phyloP scores from a whole-genome alignment of 2,888 invertebrate species.

The Argyresthia albistria region DNA sequence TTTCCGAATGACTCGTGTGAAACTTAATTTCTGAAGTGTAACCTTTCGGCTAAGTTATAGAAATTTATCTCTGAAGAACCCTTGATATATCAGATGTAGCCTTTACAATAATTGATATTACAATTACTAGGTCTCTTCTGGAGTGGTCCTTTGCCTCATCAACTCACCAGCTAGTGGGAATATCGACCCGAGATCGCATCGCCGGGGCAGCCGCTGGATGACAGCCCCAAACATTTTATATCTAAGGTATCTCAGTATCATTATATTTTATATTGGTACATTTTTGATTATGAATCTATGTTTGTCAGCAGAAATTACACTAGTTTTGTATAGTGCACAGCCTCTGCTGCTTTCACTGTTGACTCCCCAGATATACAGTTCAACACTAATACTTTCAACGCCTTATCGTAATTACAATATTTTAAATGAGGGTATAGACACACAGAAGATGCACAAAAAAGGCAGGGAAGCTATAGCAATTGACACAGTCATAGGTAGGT shows the following conservation, averaged over 20 bases:
- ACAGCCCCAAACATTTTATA: constrained; percentile 13
- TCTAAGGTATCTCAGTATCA: constrained; percentile 59
- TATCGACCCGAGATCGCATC: not conserved
- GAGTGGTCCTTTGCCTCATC: too few relatives aligned
- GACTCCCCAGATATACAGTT: constrained; percentile 47
- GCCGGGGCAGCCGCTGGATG: not conserved
- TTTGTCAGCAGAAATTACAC: constrained; percentile 73
- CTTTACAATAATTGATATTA: too few relatives aligned
- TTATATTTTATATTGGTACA: constrained; percentile 77
- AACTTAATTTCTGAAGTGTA: too few relatives aligned
- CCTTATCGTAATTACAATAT: constrained; percentile 48
- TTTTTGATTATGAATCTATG: constrained; percentile 78
- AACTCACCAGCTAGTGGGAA: not conserved
- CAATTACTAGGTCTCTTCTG: too few relatives aligned
- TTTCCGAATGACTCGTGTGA: too few relatives aligned
- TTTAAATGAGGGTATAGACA: constrained; percentile 43
- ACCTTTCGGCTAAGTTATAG: too few relatives aligned
- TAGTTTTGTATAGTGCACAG: constrained; percentile 47
- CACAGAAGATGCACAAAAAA: constrained; percentile 47
- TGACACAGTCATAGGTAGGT: constrained; percentile 47
- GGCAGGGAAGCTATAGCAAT: constrained; percentile 56
- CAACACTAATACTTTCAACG: constrained; percentile 53
- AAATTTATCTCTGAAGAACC: too few relatives aligned
- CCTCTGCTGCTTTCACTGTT: constrained; percentile 49
- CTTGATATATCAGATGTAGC: too few relatives aligned